Evolutionary conservation across 2,888 invertebrate species (phyloP).

Genomic region (Chloromyia formosa): DNA sequence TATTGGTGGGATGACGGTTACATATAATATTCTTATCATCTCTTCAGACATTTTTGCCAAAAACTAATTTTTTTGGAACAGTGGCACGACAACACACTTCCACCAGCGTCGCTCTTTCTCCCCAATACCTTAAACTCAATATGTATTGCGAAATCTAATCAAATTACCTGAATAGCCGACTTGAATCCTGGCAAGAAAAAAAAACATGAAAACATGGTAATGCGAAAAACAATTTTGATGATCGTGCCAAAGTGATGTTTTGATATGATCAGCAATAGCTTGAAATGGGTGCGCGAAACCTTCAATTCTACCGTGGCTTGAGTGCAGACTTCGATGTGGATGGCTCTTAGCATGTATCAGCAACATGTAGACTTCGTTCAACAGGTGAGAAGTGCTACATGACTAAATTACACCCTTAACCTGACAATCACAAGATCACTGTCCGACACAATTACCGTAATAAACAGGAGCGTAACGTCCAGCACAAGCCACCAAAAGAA

Average conservation of each 20-base stretch:
- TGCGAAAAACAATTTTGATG: constrained; percentile 3
- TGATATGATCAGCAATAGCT: constrained; percentile 4
- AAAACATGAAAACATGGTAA: background rate
- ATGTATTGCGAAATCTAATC: constrained; percentile 7
- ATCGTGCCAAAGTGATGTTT: constrained; percentile 17
- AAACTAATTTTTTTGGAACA: too few relatives aligned
- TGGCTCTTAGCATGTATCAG: background rate
- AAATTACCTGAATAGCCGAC: background rate
- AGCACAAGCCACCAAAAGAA: constrained; percentile 11
- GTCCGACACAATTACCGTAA: constrained; percentile 32
- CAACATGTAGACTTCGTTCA: constrained; percentile 1
- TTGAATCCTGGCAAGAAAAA: background rate
- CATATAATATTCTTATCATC: too few relatives aligned
- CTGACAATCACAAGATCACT: constrained; percentile 28
- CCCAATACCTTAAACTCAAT: too few relatives aligned
- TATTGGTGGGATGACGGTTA: too few relatives aligned
- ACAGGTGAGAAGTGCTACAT: constrained; percentile 36
- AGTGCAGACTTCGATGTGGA: background rate
- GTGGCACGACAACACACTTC: too few relatives aligned
- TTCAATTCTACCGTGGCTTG: background rate
- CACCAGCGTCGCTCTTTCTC: too few relatives aligned
- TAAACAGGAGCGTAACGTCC: constrained; percentile 32
- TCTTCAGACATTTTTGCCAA: too few relatives aligned
- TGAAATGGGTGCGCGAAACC: constrained; percentile 3
- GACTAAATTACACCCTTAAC: constrained; percentile 25